Conservation (phyloP, 2,888 invertebrate species). For the Suillia variegata region DNA sequence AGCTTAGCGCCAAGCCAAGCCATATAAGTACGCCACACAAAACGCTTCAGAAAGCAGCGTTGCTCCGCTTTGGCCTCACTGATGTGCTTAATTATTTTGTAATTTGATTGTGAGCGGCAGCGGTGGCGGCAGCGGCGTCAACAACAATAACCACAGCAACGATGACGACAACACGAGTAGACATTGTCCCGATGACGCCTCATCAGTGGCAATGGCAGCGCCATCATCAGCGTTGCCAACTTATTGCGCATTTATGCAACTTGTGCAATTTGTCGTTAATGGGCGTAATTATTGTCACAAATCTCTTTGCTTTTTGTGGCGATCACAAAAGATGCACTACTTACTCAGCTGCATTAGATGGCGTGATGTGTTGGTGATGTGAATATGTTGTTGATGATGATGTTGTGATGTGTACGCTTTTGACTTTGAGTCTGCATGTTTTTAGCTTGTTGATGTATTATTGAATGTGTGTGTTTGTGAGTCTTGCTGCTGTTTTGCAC, state of each 20-base stretch:
- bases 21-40: too few species aligned
- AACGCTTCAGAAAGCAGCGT: neutral
- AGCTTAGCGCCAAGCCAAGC: too few species aligned
- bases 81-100: neutral
- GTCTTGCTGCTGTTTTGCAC: neutral
- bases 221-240: conserved; percentile 2
- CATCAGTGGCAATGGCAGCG: too few species aligned
- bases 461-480: too few species aligned
- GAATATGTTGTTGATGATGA: too few species aligned
- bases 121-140: neutral
- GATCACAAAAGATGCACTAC: neutral
- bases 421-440: too few species aligned
- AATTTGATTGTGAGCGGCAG: neutral
- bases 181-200: too few species aligned
- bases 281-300: conserved; percentile 13
- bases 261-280: conserved; percentile 19
- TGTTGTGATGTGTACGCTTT: too few species aligned
- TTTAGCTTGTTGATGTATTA: too few species aligned
- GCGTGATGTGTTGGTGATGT: neutral
- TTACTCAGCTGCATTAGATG: too few species aligned
- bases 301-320: neutral
- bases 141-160: too few species aligned
- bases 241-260: conserved; percentile 11
- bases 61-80: neutral
- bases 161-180: too few species aligned